A percentile compares a stretch with the other conserved stretches of the same genome.
Conservation (phyloP, 2,888 invertebrate species). For the Diplolepis rosae region DNA sequence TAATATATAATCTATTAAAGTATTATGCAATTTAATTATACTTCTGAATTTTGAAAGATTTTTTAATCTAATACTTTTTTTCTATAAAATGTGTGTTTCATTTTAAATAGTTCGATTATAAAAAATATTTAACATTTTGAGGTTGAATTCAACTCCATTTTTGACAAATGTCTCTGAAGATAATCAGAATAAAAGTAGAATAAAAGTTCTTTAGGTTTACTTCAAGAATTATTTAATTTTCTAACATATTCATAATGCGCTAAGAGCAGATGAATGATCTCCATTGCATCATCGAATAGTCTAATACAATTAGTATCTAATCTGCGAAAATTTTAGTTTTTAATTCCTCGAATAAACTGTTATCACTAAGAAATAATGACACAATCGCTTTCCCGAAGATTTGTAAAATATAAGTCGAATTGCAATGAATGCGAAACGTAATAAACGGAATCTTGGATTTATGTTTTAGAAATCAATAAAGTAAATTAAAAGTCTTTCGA, state of each 20-base stretch:
- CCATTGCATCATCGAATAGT: conserved; percentile 19
- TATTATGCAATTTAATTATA: too few relatives aligned
- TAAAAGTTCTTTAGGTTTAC: neutral
- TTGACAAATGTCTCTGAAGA: neutral
- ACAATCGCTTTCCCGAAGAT: neutral
- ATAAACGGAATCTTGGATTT: neutral
- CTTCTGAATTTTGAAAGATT: too few relatives aligned
- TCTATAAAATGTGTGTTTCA: too few relatives aligned
- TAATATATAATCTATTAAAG: too few relatives aligned
- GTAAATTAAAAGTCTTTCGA: neutral
- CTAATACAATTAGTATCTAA: neutral
- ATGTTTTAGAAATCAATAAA: conserved; percentile 1
- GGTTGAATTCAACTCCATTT: neutral
- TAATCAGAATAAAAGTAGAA: too few relatives aligned
- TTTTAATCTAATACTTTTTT: too few relatives aligned
- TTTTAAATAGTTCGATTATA: too few relatives aligned
- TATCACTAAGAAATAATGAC: neutral
- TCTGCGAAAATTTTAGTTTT: conserved; percentile 8
- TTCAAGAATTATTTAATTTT: conserved; percentile 26
- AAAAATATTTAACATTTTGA: neutral
- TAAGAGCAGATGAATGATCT: conserved; percentile 26
- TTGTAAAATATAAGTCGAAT: neutral
- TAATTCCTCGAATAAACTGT: neutral
- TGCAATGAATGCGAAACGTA: neutral
- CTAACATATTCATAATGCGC: conserved; percentile 5